Evolutionary conservation across 2,113 vertebrate species (phyloP).

Genomic region (Hypocryptadius cinnamomeus): DNA sequence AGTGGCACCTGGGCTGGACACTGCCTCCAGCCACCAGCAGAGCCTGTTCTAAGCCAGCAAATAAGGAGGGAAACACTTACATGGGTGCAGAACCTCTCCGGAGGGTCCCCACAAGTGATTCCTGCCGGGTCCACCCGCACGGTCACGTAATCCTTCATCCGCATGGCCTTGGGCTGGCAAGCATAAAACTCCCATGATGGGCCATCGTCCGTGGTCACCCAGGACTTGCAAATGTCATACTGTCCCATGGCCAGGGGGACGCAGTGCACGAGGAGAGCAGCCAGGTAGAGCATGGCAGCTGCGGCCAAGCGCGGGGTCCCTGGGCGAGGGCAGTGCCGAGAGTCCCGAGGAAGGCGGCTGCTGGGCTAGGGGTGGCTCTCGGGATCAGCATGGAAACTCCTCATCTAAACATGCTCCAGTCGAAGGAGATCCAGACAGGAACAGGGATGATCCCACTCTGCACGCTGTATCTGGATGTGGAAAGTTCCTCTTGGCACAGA

Average conservation of each 20-base stretch:
- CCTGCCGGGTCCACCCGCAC: constrained; percentile 90
- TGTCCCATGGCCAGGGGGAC: constrained; percentile 81
- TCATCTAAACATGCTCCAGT: constrained; percentile 35
- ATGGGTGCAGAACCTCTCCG: constrained; percentile 94
- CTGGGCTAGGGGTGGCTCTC: constrained; percentile 66
- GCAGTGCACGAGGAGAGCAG: constrained; percentile 77
- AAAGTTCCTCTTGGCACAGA: neutral
- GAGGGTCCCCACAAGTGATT: constrained; percentile 92
- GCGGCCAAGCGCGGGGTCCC: constrained; percentile 16
- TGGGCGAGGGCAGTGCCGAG: constrained; percentile 12
- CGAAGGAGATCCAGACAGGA: neutral
- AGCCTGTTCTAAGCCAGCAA: neutral
- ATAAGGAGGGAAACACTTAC: constrained; percentile 73
- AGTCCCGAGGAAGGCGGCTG: constrained; percentile 67
- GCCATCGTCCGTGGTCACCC: constrained; percentile 93
- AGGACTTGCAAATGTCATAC: constrained; percentile 97
- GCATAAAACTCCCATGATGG: constrained; percentile 95
- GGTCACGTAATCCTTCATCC: constrained; percentile 89
- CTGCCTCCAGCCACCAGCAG: neutral
- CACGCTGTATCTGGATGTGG: neutral
- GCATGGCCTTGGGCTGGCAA: constrained; percentile 86
- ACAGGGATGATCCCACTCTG: neutral
- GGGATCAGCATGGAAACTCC: constrained; percentile 79
- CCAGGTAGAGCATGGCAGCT: constrained; percentile 82
- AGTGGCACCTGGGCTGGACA: neutral